Evolutionary conservation across 2,888 invertebrate genomes (phyloP), one percentile per base, ranked within the genome.

Genomic region (Mesodorylaimus sp.): DNA sequence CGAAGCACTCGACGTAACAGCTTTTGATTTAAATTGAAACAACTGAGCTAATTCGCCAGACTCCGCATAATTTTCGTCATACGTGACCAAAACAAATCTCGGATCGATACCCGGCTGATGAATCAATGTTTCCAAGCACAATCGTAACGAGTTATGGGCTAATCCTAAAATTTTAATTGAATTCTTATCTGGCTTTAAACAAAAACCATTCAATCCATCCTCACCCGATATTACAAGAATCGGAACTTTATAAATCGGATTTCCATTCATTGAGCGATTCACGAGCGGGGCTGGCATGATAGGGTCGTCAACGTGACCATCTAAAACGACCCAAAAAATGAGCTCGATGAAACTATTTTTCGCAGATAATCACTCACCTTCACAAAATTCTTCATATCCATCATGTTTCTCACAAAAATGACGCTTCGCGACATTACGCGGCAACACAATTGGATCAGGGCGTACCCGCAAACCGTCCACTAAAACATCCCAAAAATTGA

Each of bases 71-170:
- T 69, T 68, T 50, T 68, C 66, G 59, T 68, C 68, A 27, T 36
- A 57, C 24, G 37, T 56, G 13, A 56, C 55, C 38, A 67, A 55
- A 24, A 74, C 70, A 57, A 66, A 64, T 13, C 66, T 61, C 3
- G 67, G 65, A 38, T 70, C 67, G 23, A 75, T 64, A 2, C 75
- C 74, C 21, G 73, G 73, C 58, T 74, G 74, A 57, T 70, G 66
- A 29, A 74, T 60, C 13, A 74, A 58, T 1, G 73, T 72, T 55
- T 73, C 69, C 48, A 74, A 58, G 21, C 71, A 70, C 53, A 69
- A 63, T 1, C 68, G 61, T 42, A 70, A 58, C 1, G 58, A 54
- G 26, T 56, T 55, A 54, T 69, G 67, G 32, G 67, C 66, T 48
- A 70, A 54, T 23, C 70, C 70, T 66, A 52, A 2, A 49, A 55